These are phyloP conservation scores for Drosophila aff. DNA, from an alignment of 1,140 invertebrate genomes.

Conservation along the genomic window DNA sequence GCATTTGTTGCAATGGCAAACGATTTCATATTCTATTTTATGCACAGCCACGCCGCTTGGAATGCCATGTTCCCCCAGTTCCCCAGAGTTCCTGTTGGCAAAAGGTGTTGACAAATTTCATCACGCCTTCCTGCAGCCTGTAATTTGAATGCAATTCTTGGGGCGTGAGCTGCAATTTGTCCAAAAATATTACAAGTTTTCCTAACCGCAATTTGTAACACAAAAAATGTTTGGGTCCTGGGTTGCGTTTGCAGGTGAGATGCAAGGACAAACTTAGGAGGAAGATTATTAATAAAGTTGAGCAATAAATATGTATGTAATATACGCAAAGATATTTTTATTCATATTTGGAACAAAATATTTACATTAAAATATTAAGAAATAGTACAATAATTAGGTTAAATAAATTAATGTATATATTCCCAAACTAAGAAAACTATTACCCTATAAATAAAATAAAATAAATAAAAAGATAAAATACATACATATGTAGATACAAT, in stretches of 20 bases:
- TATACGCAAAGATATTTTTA: too few species aligned
- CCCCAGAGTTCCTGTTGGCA: constrained; percentile 3
- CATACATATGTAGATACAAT: too few species aligned
- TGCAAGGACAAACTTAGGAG: background rate
- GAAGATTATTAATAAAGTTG: background rate
- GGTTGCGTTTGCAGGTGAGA: background rate
- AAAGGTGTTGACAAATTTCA: constrained; percentile 36
- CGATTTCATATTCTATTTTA: constrained; percentile 67
- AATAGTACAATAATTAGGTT: too few species aligned
- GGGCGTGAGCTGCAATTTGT: constrained; percentile 40
- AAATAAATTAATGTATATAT: too few species aligned
- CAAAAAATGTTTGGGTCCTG: background rate
- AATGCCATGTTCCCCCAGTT: constrained; percentile 3
- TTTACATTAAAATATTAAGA: too few species aligned
- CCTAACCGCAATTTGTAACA: background rate
- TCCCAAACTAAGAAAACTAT: too few species aligned
- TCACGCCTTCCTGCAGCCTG: background rate
- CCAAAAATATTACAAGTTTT: constrained; percentile 19
- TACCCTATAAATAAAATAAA: too few species aligned
- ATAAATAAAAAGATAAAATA: too few species aligned
- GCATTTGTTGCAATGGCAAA: constrained; percentile 40
- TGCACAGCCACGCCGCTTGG: constrained; percentile 47
- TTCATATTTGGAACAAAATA: too few species aligned
- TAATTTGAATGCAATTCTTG: constrained; percentile 28
- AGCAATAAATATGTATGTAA: too few species aligned